Evolutionary conservation across 2,797 vertebrate species (phyloP).

Genomic region (Bucorvus abyssinicus): DNA sequence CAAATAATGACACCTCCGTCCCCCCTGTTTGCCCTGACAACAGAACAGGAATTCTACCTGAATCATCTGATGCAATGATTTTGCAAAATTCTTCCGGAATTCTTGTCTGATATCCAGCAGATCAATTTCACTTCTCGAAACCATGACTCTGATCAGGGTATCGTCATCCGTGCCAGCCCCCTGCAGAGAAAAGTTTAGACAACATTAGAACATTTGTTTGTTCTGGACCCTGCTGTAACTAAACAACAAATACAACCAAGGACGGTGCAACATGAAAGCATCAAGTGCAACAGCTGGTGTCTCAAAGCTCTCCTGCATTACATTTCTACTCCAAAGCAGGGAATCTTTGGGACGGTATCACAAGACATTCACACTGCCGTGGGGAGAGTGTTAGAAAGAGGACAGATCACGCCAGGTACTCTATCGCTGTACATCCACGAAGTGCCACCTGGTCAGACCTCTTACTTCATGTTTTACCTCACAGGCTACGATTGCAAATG

Average conservation of each 20-base stretch:
- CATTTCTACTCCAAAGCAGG: neutral
- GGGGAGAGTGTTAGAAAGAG: neutral
- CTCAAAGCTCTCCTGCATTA: neutral
- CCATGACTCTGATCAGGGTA: constrained; percentile 88
- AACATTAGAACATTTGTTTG: neutral
- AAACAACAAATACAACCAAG: neutral
- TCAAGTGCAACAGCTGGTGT: neutral
- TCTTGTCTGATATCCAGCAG: constrained; percentile 87
- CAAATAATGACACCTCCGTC: neutral
- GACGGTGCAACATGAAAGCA: neutral
- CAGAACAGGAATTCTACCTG: constrained; percentile 76
- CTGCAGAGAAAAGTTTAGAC: constrained; percentile 28
- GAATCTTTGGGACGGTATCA: neutral
- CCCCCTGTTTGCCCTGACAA: accelerated
- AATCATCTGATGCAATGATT: constrained; percentile 85
- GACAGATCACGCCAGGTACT: neutral
- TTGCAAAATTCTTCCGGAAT: constrained; percentile 84
- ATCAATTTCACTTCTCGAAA: constrained; percentile 92
- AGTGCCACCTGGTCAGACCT: neutral
- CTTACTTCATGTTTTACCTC: neutral
- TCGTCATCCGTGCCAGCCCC: constrained; percentile 92
- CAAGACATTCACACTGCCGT: neutral
- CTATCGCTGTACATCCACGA: neutral
- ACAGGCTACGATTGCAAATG: neutral
- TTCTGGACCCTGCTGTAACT: neutral